These are phyloP conservation scores for Hypotaenidia okinawae DNA, from an alignment of 2,797 vertebrate species.

Conservation along the genomic window DNA sequence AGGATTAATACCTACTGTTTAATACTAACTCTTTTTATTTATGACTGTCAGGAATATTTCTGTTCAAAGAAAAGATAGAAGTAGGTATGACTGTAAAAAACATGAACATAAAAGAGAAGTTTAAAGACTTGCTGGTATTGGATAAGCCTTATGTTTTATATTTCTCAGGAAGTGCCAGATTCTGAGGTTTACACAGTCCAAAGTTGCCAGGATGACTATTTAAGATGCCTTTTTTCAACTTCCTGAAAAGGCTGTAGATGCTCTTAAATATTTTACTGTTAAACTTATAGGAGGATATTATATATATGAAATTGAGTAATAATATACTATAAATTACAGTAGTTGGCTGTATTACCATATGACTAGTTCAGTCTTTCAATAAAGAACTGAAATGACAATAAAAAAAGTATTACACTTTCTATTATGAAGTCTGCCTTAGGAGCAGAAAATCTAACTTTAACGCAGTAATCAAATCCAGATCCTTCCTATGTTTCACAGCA, in stretches of 20 bases:
- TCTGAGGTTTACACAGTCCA: background rate
- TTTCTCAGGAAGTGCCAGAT: background rate
- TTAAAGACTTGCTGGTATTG: background rate
- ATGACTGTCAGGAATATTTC: background rate
- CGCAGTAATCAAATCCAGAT: slow-evolving; percentile 35
- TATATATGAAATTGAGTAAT: background rate
- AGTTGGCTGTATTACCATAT: background rate
- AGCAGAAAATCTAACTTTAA: background rate
- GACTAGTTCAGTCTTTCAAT: background rate
- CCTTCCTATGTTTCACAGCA: background rate
- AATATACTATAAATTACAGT: background rate
- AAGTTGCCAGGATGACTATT: background rate
- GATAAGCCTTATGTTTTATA: background rate
- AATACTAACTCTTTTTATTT: background rate
- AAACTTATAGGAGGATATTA: background rate
- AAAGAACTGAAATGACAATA: background rate
- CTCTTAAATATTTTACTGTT: background rate
- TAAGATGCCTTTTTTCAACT: background rate
- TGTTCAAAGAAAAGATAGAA: background rate
- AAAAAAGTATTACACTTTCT: slow-evolving; percentile 5
- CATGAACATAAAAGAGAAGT: background rate
- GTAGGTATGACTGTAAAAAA: background rate
- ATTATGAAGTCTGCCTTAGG: background rate
- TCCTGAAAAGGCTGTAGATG: background rate
- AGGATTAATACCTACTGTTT: background rate